Evolutionary conservation across 2,888 invertebrate genomes (phyloP), one percentile per base, ranked within the genome.

Genomic region (Chironomus tentans): DNA sequence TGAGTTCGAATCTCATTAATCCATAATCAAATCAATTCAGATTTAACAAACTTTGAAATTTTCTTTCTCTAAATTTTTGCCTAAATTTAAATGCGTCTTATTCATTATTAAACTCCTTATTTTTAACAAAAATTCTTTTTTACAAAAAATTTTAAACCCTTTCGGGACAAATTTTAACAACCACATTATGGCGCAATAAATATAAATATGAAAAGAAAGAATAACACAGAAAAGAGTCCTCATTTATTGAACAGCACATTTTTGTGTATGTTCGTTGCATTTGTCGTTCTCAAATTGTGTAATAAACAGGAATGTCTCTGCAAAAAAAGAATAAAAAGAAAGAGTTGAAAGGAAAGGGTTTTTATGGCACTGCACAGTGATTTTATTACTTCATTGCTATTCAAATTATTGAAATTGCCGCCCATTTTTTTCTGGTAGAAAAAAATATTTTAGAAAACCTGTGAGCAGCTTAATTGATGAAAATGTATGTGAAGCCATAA

Each of bases 341-440:
- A 65, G 65, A 24, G 65, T 65, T 56, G 10, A 38, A 56, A 56
- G 56, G 56, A 56, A 56, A 56, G 56, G 56, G 65, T 65, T 65
- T 24, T 65, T 38, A 38, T 38, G 10, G 1, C 38, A 7, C 38
- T 10, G 2, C 38, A 13, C 22, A 65, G n/a, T 69, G 6, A n/a
- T 48, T 74, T 74, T 74, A 74, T 74, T 50, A 68, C 28, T 69
- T 76, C 22, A 76, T 76, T 62, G 24, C 68, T 38, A 76, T 28
- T 68, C 68, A 69, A 76, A 76, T 76, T 48, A 76, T 76, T 76
- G 76, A 76, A 61, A 56, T 75, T 76, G 21, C 76, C 69, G 76
- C 76, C 76, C 46, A 47, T 68, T 15, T 70, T 70, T 22, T 24
- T 24, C 3, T 18, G 21, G 47, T 24, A 18, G 56, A 71, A 61